phyloP scores from a whole-genome alignment of 2,888 invertebrate genomes.

The Heterodera filipjevi region DNA sequence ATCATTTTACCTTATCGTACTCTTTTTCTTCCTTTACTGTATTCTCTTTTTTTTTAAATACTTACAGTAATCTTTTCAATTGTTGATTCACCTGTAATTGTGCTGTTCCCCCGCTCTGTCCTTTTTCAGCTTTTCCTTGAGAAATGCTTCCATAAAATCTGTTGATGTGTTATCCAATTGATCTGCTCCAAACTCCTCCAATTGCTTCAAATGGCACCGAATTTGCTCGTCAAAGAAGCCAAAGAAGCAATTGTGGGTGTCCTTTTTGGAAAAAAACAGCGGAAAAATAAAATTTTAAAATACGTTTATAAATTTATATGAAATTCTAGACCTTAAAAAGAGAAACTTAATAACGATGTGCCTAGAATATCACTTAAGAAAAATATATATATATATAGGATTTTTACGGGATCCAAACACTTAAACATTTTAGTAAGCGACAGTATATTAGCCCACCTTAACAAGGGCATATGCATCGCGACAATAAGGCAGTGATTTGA shows the following conservation, averaged over 20 bases:
- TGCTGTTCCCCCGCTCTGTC: background rate
- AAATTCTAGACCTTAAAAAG: too few relatives aligned
- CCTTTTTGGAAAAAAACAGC: background rate
- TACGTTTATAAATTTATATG: too few relatives aligned
- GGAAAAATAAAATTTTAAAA: background rate
- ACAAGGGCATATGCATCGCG: conserved; percentile 19
- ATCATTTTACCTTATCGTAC: too few relatives aligned
- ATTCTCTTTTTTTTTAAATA: too few relatives aligned
- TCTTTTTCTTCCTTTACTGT: too few relatives aligned
- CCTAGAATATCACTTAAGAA: background rate
- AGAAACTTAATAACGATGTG: too few relatives aligned
- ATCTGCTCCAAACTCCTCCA: background rate
- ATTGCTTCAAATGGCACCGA: conserved; percentile 2
- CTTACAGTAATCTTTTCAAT: background rate
- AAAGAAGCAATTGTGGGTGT: conserved; percentile 22
- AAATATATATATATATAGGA: too few relatives aligned
- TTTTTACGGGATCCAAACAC: too few relatives aligned
- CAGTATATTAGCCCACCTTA: too few relatives aligned
- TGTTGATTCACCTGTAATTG: background rate
- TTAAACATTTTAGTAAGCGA: too few relatives aligned
- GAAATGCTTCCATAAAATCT: conserved; percentile 27
- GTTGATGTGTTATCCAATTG: background rate
- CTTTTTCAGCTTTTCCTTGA: conserved; percentile 17
- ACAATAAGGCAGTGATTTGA: conserved; percentile 24
- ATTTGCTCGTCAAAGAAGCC: conserved; percentile 27